phyloP scores from a whole-genome alignment of 1,140 invertebrate genomes.

The Pentalonia nigronervosa region DNA sequence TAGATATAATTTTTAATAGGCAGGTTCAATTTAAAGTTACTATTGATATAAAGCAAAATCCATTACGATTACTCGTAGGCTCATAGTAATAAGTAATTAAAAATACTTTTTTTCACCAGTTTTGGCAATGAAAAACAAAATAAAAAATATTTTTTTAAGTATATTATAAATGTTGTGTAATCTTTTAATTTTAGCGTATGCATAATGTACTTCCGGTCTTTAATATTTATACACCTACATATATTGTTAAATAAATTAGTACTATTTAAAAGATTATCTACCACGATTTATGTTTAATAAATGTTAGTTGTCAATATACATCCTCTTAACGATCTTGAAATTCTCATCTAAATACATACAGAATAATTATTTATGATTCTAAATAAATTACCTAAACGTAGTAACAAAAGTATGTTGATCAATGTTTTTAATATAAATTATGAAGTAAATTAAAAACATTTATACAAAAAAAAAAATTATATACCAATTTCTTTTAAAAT shows the following conservation, averaged over 20 bases:
- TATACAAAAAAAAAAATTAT: not conserved
- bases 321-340: not conserved
- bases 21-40: not conserved
- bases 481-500: not conserved
- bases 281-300: not conserved
- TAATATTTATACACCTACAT: not conserved
- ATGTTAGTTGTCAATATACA: not conserved
- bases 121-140: not conserved
- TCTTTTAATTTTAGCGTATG: not conserved
- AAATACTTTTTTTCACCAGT: not conserved
- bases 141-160: not conserved
- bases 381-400: not conserved
- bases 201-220: not conserved
- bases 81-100: not conserved
- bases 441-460: not conserved
- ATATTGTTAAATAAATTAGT: not conserved
- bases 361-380: not conserved
- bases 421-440: not conserved
- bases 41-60: not conserved
- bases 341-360: not conserved
- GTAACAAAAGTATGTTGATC: not conserved
- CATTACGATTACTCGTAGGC: not conserved
- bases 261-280: not conserved
- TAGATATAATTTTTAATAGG: not conserved
- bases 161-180: not conserved